phyloP scores from a whole-genome alignment of 2,888 invertebrate genomes.

The Ectemnius cavifrons region DNA sequence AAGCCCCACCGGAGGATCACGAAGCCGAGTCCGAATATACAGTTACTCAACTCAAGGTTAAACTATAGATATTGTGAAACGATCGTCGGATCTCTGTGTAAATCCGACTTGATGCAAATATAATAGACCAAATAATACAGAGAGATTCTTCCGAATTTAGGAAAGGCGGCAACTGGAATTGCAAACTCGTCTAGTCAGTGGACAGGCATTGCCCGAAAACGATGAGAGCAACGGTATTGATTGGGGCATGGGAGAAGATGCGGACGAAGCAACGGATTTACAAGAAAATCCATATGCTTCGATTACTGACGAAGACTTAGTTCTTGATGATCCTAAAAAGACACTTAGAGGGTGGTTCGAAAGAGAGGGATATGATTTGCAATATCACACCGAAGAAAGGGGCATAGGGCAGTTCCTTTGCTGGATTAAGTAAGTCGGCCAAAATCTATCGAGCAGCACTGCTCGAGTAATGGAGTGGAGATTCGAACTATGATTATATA shows the following conservation, averaged over 20 bases:
- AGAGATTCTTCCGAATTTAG: constrained; percentile 38
- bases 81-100: too few relatives aligned
- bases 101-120: too few relatives aligned
- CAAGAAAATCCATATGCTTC: constrained; percentile 91
- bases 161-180: constrained; percentile 68
- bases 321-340: constrained; percentile 96
- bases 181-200: constrained; percentile 66
- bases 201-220: background rate
- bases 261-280: constrained; percentile 90
- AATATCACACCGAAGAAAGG: constrained; percentile 92
- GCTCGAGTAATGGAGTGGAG: background rate
- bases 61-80: background rate
- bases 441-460: background rate
- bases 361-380: constrained; percentile 91
- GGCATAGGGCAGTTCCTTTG: constrained; percentile 93
- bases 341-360: constrained; percentile 96
- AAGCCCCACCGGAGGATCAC: constrained; percentile 91
- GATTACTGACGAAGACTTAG: constrained; percentile 91
- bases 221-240: constrained; percentile 87
- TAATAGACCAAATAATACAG: too few relatives aligned
- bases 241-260: constrained; percentile 98
- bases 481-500: background rate
- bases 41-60: constrained; percentile 86
- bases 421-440: constrained; percentile 80
- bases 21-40: constrained; percentile 91